Conservation (phyloP, 2,888 invertebrate genomes). For the Brachypalpus laphriformis region DNA sequence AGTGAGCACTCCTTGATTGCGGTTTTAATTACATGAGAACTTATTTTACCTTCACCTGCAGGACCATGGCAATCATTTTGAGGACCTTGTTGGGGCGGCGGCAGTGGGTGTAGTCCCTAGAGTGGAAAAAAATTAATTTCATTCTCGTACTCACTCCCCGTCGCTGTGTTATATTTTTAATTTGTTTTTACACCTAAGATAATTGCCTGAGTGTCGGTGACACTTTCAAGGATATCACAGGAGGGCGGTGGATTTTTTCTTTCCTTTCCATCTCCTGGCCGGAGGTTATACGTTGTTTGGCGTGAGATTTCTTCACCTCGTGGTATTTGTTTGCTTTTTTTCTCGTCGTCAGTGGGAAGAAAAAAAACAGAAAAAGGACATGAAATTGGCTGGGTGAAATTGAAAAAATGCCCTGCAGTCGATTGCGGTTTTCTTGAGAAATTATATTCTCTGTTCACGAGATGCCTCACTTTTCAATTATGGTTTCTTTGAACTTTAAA, state of each 20-base stretch:
- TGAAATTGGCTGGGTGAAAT: slow-evolving; percentile 61
- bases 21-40: slow-evolving; percentile 77
- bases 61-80: slow-evolving; percentile 57
- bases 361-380: slow-evolving; percentile 29
- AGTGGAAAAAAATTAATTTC: slow-evolving; percentile 67
- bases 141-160: slow-evolving; percentile 36
- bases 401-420: slow-evolving; percentile 70
- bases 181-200: slow-evolving; percentile 81
- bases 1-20: slow-evolving; percentile 75
- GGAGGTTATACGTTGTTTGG: slow-evolving; percentile 26
- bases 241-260: slow-evolving; percentile 47
- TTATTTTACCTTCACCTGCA: slow-evolving; percentile 74
- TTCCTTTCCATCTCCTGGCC: slow-evolving; percentile 36
- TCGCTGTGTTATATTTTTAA: slow-evolving; percentile 71
- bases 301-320: slow-evolving; percentile 66
- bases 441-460: slow-evolving; percentile 3
- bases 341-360: background rate
- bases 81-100: slow-evolving; percentile 20
- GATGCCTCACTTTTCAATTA: slow-evolving; percentile 38
- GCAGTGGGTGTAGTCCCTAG: slow-evolving; percentile 22
- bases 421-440: slow-evolving; percentile 56
- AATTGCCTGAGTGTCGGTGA: slow-evolving; percentile 82
- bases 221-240: slow-evolving; percentile 77
- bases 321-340: slow-evolving; percentile 55
- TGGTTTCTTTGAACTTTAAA: slow-evolving; percentile 55